phyloP scores from a whole-genome alignment of 1,140 invertebrate genomes.

The Wiebesia pumilae region DNA sequence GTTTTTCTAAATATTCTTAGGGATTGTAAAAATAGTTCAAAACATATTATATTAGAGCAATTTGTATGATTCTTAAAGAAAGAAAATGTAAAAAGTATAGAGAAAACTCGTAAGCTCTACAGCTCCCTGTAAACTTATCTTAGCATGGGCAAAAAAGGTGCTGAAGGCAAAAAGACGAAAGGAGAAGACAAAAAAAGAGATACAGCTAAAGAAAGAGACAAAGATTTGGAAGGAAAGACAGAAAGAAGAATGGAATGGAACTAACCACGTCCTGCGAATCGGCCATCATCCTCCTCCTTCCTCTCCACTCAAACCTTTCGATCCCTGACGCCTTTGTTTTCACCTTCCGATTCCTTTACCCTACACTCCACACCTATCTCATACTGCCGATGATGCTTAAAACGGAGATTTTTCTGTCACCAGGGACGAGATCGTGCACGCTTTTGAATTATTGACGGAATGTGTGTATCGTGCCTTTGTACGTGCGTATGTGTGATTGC shows the following conservation, averaged over 20 bases:
- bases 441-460: constrained; percentile 30
- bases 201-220: not conserved
- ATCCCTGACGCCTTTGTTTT: not conserved
- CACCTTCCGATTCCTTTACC: not conserved
- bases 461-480: not conserved
- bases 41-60: not conserved
- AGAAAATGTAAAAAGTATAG: not conserved
- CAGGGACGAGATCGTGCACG: too few relatives aligned
- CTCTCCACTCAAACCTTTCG: not conserved
- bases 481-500: not conserved
- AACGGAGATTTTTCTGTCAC: not conserved
- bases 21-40: not conserved
- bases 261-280: constrained; percentile 37
- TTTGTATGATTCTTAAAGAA: not conserved
- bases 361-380: not conserved
- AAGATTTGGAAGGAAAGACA: not conserved
- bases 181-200: not conserved
- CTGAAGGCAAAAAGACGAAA: not conserved
- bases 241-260: not conserved
- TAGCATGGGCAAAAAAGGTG: not conserved
- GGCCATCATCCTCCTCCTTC: constrained; percentile 3
- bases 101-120: not conserved
- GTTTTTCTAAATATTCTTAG: not conserved
- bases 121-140: not conserved
- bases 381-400: not conserved